Base-by-base conservation (phyloP, 2,797 vertebrate species). In the Valencia hispanica region DNA sequence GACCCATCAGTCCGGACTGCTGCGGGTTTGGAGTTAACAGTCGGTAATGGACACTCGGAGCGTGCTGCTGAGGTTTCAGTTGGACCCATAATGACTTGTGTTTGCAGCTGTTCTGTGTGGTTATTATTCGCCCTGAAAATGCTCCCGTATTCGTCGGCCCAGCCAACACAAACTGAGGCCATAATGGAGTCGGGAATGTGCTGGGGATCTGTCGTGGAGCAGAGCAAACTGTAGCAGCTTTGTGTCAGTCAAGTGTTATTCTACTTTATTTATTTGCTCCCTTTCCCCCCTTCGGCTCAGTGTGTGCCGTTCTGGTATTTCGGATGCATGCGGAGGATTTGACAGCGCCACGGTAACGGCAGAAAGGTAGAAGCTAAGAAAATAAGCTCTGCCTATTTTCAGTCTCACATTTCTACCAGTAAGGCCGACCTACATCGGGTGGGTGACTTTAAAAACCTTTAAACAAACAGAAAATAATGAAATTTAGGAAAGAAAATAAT, bases 1-100 rank as follows among this genome's bases (percentile, higher is more conserved):
- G 72, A 76, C 47, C 27, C 81, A 68, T 81, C 75, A 78, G 66
- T 71, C 55, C n/a, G 36, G 45, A 20, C 39, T 30, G 57, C 75
- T 7, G 36, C 30, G 30, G 11, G 15, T 76, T 50, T 0, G 0
- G 5, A 59, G 8, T 47, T 43, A 61, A 70, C 36, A 55, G 66
- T 43, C 69, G 41, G 41, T 41, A 68, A 27, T 22, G 74, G 65
- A 68, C 61, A 27, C 61, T 17, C 8, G 1, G 11, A 55, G 70
- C 12, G 11, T 45, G 61, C 79, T 41, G 45, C 32, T 27, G 39
- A 43, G 51, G 22, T 22, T 66, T 77, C 4, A 36, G 68, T 69
- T 72, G 30, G 51, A 27, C 34, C 61, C 7, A 34, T 41, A 59
- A 30, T 57, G 77, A 70, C 70, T 45, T 53, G 55, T 48, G 39